Evolutionary conservation across 2,797 vertebrate species (phyloP), one percentile per base, ranked within the genome.

Genomic region (Champsocephalus esox): DNA sequence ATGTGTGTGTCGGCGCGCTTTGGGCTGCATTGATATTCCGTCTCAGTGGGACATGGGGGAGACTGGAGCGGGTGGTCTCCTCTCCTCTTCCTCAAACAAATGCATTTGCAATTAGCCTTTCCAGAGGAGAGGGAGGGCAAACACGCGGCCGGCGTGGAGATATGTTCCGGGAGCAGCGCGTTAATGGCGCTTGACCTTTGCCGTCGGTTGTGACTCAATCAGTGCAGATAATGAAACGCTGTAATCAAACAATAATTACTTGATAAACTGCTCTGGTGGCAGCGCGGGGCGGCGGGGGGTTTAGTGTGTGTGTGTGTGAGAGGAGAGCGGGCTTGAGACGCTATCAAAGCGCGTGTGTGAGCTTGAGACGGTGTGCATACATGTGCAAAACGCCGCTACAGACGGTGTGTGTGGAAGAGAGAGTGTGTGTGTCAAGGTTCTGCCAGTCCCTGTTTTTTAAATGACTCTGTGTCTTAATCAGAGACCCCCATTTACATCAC

Each of bases 231-330:
- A 95, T 96, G 94, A 96, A 95, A 95, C 81, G 91, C 93, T 93
- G 94, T 95, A 95, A 95, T 96, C 95, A 95, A 95, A 95, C 94
- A 95, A 95, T 95, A 96, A 95, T 96, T 94, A 94, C 93, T 95
- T 95, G 94, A 95, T 95, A 95, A 95, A 96, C 94, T 94, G 93
- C 92, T 91, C 92, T 77, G 69, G 86, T 92, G 92, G 89, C 91
- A 91, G 83, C 86, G 62, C 12, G 34, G 88, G 87, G 86, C 48
- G 58, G 87, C 75, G 7, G 70, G 91, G 90, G 89, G 91, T 87
- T 87, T 77, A 76, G 69, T 56, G 75, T 80, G 75, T 77, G 69
- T 80, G 75, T 77, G 83, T 34, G 77, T 49, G 43, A 10, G 68
- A 51, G 63, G 68, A 65, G 56, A 61, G 77, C 82, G 54, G 38